Conservation (phyloP, 2,888 invertebrate genomes). For the Quadroppia sp. region DNA sequence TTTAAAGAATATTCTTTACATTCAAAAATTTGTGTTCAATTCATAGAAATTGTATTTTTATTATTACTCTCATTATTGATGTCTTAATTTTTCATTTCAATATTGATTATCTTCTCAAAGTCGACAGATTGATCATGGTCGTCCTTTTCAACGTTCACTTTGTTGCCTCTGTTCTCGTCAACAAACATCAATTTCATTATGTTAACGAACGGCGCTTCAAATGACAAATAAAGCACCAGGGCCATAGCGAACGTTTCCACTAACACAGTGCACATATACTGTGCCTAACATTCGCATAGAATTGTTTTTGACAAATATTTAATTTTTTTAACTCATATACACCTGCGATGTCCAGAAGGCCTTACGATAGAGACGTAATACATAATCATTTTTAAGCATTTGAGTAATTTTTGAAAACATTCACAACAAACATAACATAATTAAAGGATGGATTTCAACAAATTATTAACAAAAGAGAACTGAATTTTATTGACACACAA, state of each 20-base stretch:
- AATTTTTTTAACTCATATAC: neutral
- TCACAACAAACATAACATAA: too few species aligned
- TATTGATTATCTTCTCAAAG: neutral
- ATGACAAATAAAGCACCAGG: constrained; percentile 44
- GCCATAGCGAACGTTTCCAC: constrained; percentile 43
- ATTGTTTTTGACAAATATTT: too few species aligned
- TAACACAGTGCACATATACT: constrained; percentile 44
- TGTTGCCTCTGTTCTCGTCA: constrained; percentile 39
- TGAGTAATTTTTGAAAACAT: too few species aligned
- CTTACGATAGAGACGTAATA: too few species aligned
- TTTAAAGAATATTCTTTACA: too few species aligned
- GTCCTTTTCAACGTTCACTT: constrained; percentile 7
- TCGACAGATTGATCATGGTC: neutral
- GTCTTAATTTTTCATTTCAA: neutral
- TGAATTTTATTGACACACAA: too few species aligned
- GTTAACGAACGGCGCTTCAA: constrained; percentile 46
- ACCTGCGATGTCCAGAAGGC: too few species aligned
- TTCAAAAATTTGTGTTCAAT: too few species aligned
- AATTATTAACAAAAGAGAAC: too few species aligned
- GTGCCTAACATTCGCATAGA: constrained; percentile 15
- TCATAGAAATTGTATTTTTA: too few species aligned
- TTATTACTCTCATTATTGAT: neutral
- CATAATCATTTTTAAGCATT: too few species aligned
- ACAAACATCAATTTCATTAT: constrained; percentile 44
- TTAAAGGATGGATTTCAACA: too few species aligned